These are phyloP conservation scores for Chloropsis hardwickii DNA, from an alignment of 2,113 vertebrate species.

Conservation along the genomic window DNA sequence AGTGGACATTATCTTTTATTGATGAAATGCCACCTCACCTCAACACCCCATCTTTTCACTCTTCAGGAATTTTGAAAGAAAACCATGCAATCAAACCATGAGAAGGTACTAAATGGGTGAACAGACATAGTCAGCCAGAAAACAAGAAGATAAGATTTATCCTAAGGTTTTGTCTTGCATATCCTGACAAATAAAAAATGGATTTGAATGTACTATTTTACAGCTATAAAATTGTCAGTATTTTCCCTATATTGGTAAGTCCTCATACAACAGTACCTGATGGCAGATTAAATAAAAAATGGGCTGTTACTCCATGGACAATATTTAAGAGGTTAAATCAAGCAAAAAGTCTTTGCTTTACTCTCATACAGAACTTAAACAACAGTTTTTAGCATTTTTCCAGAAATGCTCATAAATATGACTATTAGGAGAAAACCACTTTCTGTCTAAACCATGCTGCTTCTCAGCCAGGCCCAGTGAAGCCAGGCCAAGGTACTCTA, in stretches of 20 bases:
- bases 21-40: neutral
- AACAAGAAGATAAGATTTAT: neutral
- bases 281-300: neutral
- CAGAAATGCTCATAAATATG: neutral
- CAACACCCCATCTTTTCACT: neutral
- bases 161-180: neutral
- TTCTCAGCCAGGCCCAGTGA: neutral
- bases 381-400: neutral
- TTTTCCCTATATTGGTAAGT: neutral
- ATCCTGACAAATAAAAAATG: neutral
- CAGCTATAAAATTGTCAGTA: neutral
- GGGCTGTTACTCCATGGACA: neutral
- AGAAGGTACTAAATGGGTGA: fast-evolving
- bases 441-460: neutral
- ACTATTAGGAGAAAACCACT: neutral
- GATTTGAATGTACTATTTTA: neutral
- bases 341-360: neutral
- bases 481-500: neutral
- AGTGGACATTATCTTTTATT: neutral
- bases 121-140: fast-evolving
- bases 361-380: neutral
- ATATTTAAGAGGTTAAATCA: neutral
- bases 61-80: neutral
- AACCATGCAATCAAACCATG: neutral
- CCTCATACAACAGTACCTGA: neutral